Base-by-base conservation (phyloP, 2,888 invertebrate species). In the Melinopterus prodromus region DNA sequence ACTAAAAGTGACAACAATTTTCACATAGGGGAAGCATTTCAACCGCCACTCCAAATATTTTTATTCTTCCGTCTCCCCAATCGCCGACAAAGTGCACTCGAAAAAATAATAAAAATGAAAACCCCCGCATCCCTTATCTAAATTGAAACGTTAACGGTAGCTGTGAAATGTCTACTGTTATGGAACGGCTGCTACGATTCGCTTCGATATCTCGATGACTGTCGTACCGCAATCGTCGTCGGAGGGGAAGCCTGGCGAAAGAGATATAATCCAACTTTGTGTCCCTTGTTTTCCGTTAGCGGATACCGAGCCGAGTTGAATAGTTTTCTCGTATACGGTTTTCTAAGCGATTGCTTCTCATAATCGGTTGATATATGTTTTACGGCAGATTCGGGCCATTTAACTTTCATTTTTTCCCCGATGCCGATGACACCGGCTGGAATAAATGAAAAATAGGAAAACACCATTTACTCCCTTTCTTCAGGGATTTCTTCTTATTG, bases 121-220 rank as follows among this genome's bases (percentile, higher is more conserved):
- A 77, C 35, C 69, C 16, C 37, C 37, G 76, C 38, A 37, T 53
- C 76, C 77, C 70, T 69, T 77, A 77, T 77, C 77, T 77, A 77
- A 77, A 77, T 77, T 69, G 77, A 53, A 77, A 77, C 35, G 77
- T 77, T 77, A 77, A 77, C 77, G 69, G 69, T 77, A 77, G 69
- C 69, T 77, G 69, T 77, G 77, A 77, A 69, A 77, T 77, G 77
- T 69, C 77, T 69, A 69, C 16, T 35, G 77, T 77, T 69, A 77
- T 69, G 69, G 77, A 77, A 77, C 77, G 77, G 69, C 69, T 74
- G 74, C 35, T 74, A 35, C 74, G 74, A 74, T 74, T 74, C 71
- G 71, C 71, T 26, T 16, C 74, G 74, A 74, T 74, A 74, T 74
- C 74, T 74, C 36, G 26, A 35, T n/a, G 35, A 37, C 16, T 37